phyloP scores from a whole-genome alignment of 1,140 invertebrate genomes.

The Drosophila nebulosa region DNA sequence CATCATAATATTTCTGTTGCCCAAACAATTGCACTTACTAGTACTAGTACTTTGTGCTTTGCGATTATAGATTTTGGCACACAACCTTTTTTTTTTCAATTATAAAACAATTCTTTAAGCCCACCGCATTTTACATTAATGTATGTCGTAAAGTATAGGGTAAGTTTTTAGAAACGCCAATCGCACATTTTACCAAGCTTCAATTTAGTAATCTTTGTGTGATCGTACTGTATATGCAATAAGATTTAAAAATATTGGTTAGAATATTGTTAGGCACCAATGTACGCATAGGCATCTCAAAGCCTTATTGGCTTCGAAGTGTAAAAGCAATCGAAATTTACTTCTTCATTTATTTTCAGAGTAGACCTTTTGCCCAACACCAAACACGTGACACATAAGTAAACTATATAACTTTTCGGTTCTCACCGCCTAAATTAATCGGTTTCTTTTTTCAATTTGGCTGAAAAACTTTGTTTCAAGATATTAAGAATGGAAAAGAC shows the following conservation, averaged over 20 bases:
- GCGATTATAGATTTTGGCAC: too few species aligned
- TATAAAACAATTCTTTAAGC: background rate
- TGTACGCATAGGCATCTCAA: background rate
- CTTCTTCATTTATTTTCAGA: conserved; percentile 33
- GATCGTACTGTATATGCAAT: background rate
- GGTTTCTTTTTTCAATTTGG: conserved; percentile 38
- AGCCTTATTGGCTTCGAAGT: background rate
- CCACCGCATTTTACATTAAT: too few species aligned
- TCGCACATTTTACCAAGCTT: conserved; percentile 64
- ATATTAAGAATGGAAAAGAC: background rate
- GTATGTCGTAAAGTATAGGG: background rate
- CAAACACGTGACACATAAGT: conserved; percentile 64
- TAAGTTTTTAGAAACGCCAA: background rate
- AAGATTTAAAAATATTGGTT: background rate
- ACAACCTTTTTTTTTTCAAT: too few species aligned
- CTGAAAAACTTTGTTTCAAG: background rate
- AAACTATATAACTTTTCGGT: conserved; percentile 64
- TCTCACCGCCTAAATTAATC: conserved; percentile 27
- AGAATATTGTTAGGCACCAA: background rate
- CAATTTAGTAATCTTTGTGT: conserved; percentile 35
- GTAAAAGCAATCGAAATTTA: conserved; percentile 20
- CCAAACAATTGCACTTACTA: too few species aligned
- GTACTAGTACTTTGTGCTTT: too few species aligned
- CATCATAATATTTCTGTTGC: too few species aligned
- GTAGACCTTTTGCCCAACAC: conserved; percentile 26